phyloP scores from a whole-genome alignment of 2,888 invertebrate species.

The Meandrusa payeni region DNA sequence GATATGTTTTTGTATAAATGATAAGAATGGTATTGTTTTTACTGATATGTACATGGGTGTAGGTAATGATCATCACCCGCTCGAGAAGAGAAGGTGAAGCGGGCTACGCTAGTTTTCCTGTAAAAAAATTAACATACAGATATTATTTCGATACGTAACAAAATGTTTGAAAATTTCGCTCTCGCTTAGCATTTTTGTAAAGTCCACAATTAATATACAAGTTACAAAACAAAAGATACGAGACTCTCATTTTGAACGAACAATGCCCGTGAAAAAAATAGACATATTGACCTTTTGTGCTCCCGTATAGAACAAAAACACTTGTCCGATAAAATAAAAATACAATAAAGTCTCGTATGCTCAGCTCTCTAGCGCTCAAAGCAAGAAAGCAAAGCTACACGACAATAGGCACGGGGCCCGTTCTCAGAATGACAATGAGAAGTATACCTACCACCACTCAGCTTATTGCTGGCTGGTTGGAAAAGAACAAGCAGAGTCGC shows the following conservation, averaged over 20 bases:
- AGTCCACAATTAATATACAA: constrained; percentile 1
- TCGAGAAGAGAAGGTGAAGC: too few species aligned
- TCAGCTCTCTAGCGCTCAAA: constrained; percentile 18
- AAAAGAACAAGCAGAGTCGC: constrained; percentile 32
- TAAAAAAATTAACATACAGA: too few species aligned
- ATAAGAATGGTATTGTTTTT: too few species aligned
- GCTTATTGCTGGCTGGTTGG: constrained; percentile 21
- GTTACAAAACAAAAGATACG: constrained; percentile 8
- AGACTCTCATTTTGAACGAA: constrained; percentile 7
- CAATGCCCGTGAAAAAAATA: constrained; percentile 17
- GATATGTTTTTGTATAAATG: too few species aligned
- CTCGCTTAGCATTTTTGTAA: too few species aligned
- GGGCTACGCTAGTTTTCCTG: too few species aligned
- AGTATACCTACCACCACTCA: constrained; percentile 23
- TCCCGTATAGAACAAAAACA: constrained; percentile 21
- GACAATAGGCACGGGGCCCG: constrained; percentile 18
- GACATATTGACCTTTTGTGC: constrained; percentile 23
- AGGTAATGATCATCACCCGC: too few species aligned
- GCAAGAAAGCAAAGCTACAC: constrained; percentile 24
- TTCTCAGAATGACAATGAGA: constrained; percentile 24
- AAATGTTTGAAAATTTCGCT: too few species aligned
- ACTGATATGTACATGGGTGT: too few species aligned
- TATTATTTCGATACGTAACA: too few species aligned
- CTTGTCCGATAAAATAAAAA: constrained; percentile 25
- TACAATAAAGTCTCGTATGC: constrained; percentile 19